Evolutionary conservation across 2,888 invertebrate species (phyloP), one percentile per base, ranked within the genome.

Genomic region (Argyresthia goedartella): DNA sequence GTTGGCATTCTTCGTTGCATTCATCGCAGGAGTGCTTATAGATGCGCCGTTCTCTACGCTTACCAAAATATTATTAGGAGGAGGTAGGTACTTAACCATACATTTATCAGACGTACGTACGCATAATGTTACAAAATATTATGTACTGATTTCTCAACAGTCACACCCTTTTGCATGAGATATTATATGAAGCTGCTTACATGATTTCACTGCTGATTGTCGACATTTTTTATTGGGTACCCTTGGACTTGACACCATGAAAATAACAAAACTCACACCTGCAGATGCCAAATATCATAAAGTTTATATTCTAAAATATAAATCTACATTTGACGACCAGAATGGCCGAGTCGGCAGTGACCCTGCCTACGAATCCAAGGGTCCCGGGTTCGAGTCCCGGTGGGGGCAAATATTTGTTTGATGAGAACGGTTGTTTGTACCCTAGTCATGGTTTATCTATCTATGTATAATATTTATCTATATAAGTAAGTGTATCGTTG

Each of bases 11-110:
- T 44, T 50, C 7, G 44, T 44, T 1, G 43, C 50, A n/a, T 50
- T 50, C 11, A 4, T 50, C 14, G 50, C 35, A 10, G 44, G 44
- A 11, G 7, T 50, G 10, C 44, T 50, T 13, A 35, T 50, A 4
- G 50, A 50, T 43, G 34, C 44, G 43, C 50, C 50, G 34, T 50
- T 43, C 15, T 34, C 50, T 34, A 39, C 15, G 8, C 43, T 50
- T 1, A 50, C 35, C 10, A 50, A 43, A 34, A 33, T 50, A 1
- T 13, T 15, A 11, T 8, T 8, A 44, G 50, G 50, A 43, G 44
- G 34, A 13, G 33, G 45, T 70, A 59, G 6, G 25, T 25, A 25
- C 6, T 25, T n/a, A n/a, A n/a, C n/a, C n/a, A 66, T 13, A 11
- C 4, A 4, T 8, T 44, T 3, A 3, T 4, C 4, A 44, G 3